A percentile compares a stretch with the other conserved stretches of the same genome.
phyloP scores from a whole-genome alignment of 1,140 invertebrate genomes.

The Artemia franciscana region DNA sequence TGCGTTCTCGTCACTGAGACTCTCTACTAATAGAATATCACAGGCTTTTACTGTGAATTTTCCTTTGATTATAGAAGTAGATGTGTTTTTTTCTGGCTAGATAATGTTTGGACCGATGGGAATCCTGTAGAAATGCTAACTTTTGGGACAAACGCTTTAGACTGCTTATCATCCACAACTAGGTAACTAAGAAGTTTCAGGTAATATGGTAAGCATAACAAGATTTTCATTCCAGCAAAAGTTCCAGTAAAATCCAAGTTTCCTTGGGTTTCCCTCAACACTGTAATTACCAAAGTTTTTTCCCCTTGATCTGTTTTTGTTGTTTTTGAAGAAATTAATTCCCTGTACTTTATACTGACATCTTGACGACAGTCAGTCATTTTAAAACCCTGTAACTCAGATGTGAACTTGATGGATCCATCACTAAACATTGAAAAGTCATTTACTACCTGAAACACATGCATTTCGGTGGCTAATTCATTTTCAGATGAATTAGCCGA shows the following conservation, averaged over 20 bases:
- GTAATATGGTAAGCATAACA: background rate
- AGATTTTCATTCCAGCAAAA: background rate
- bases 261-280: background rate
- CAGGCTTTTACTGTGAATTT: background rate
- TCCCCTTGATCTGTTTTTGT: background rate
- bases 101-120: no score
- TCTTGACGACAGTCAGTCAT: background rate
- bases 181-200: background rate
- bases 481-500: background rate
- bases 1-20: background rate
- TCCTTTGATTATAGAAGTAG: no score
- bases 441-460: background rate
- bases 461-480: background rate
- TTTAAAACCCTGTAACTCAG: background rate
- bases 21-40: background rate
- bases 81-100: no score
- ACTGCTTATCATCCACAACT: background rate
- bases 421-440: background rate
- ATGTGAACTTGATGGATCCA: background rate
- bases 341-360: background rate
- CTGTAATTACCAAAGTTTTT: background rate
- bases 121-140: no score
- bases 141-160: background rate
- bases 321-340: background rate
- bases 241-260: background rate